Percentiles rank a stretch among this genome's conserved stretches.
phyloP scores from a whole-genome alignment of 2,113 vertebrate genomes.

The Turnix velox region DNA sequence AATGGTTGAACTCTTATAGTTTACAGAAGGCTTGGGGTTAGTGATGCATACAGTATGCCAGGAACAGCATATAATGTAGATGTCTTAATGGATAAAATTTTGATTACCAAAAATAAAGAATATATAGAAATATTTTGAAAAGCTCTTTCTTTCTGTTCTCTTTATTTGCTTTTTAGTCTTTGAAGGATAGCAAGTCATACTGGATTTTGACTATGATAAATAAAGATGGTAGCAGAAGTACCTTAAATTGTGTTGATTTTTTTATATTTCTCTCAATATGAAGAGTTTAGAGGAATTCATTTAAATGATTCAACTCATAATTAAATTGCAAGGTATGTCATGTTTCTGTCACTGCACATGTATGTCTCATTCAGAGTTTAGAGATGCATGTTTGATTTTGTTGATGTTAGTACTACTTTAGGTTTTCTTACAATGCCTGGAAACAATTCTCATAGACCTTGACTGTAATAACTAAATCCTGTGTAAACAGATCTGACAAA shows the following conservation, averaged over 20 bases:
- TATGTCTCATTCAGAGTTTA: not conserved
- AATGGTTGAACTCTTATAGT: slow-evolving; percentile 50
- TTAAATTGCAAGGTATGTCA: not conserved
- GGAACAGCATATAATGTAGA: slow-evolving; percentile 12
- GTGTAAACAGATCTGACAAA: not conserved
- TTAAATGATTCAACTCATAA: not conserved
- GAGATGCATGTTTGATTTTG: not conserved
- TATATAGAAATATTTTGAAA: not conserved
- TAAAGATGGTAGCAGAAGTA: not conserved
- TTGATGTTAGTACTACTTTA: not conserved
- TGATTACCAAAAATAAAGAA: not conserved
- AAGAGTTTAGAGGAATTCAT: not conserved
- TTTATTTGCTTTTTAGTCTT: not conserved
- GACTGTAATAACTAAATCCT: not conserved
- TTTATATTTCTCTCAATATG: not conserved
- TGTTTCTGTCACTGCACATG: not conserved
- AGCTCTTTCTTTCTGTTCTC: not conserved
- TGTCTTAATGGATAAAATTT: slow-evolving; percentile 33
- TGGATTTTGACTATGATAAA: not conserved
- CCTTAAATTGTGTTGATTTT: not conserved
- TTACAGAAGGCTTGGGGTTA: slow-evolving; percentile 39
- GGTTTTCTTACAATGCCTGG: not conserved
- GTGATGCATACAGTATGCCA: slow-evolving; percentile 26
- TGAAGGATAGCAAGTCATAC: not conserved
- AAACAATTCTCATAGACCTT: not conserved